A percentile compares a stretch with the other conserved stretches of the same genome.
Evolutionary conservation across 2,113 vertebrate species (phyloP).

Genomic region (Chloebia gouldiae): DNA sequence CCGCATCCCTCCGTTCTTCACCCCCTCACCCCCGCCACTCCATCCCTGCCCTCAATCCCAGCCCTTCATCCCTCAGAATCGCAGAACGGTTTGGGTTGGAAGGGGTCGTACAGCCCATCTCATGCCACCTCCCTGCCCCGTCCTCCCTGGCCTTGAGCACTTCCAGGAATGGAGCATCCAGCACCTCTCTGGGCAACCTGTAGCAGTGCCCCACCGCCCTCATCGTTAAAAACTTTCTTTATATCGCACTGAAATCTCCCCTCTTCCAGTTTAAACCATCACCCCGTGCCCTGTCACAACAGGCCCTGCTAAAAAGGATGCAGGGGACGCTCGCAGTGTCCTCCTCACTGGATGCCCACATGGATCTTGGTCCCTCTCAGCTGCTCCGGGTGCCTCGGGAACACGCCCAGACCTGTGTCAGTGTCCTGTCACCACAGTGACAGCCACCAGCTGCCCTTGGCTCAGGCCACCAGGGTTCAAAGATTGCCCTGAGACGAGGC

Average conservation of each 20-base stretch:
- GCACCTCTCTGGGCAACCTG: too few species aligned
- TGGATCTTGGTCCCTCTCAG: rapidly evolving
- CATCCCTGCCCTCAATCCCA: neutral
- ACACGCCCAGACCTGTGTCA: rapidly evolving
- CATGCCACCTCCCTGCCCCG: neutral
- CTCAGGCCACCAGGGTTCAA: neutral
- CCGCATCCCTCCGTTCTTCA: rapidly evolving
- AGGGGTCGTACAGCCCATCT: too few species aligned
- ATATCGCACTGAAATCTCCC: neutral
- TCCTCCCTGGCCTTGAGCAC: neutral
- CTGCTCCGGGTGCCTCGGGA: rapidly evolving
- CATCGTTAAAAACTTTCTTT: rapidly evolving
- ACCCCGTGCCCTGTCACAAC: rapidly evolving
- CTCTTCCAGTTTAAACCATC: neutral
- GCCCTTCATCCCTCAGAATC: neutral
- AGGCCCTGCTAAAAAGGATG: neutral
- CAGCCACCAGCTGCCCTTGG: neutral
- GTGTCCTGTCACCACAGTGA: neutral
- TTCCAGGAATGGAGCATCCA: neutral
- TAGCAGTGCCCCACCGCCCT: neutral
- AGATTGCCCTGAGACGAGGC: neutral
- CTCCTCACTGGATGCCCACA: rapidly evolving
- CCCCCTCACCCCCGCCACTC: rapidly evolving
- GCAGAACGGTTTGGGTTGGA: neutral
- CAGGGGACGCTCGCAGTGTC: neutral